Evolutionary conservation across 2,888 invertebrate species (phyloP).

Genomic region (Agapostemon virescens): DNA sequence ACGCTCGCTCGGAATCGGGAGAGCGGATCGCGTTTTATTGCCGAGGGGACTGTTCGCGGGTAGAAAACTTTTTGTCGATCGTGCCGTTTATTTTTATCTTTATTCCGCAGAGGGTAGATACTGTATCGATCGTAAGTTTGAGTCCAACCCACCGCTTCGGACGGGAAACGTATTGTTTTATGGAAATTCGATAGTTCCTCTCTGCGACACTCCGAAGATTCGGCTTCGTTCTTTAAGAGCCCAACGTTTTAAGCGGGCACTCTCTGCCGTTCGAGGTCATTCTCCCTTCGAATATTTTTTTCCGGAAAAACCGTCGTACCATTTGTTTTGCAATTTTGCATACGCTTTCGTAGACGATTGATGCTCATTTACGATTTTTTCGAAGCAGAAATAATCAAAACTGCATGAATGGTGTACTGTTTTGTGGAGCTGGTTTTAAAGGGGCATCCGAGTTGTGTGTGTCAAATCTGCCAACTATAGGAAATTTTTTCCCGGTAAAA

Average conservation of each 20-base stretch:
- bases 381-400: background rate
- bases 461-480: too few species aligned
- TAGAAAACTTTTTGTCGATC: constrained; percentile 17
- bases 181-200: constrained; percentile 18
- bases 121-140: constrained; percentile 23
- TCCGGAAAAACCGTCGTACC: background rate
- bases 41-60: constrained; percentile 21
- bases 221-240: background rate
- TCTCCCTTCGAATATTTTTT: background rate
- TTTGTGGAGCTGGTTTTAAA: too few species aligned
- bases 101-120: constrained; percentile 2
- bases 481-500: too few species aligned
- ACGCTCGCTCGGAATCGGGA: constrained; percentile 12
- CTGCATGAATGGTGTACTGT: too few species aligned
- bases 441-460: too few species aligned
- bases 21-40: constrained; percentile 34
- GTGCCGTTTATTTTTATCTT: constrained; percentile 28
- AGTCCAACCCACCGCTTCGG: constrained; percentile 1
- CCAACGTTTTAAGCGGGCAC: background rate
- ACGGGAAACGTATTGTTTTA: constrained; percentile 16
- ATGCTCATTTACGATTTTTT: background rate
- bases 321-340: background rate
- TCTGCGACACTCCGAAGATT: background rate
- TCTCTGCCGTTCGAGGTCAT: background rate
- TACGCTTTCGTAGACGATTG: fast-evolving